Percentiles rank a stretch among this genome's conserved stretches.
Conservation (phyloP, 2,113 vertebrate genomes). For the Gnathonemus longibarbis region DNA sequence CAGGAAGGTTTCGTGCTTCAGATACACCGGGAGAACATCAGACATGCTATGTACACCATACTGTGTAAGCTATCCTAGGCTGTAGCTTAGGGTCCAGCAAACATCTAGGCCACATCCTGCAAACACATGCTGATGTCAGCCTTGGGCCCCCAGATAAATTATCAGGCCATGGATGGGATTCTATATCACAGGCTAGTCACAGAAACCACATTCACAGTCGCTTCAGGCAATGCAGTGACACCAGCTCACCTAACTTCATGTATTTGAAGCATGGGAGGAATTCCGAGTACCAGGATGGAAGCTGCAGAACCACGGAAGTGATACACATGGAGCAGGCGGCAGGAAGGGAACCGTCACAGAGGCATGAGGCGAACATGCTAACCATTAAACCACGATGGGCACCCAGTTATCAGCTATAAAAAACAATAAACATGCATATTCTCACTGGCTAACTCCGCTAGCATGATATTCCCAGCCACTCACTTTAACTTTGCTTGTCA, state of each 20-base stretch:
- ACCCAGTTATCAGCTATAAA: background rate
- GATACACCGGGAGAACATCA: background rate
- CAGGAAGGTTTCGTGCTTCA: background rate
- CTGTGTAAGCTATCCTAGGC: background rate
- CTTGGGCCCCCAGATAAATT: background rate
- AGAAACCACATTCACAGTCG: background rate
- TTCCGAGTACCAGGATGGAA: no score
- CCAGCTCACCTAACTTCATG: background rate
- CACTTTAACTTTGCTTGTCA: background rate
- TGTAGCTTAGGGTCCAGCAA: background rate
- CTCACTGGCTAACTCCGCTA: background rate
- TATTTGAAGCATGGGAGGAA: background rate
- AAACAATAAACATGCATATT: background rate
- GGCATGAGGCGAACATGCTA: background rate
- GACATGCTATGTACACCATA: background rate
- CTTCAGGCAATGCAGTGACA: background rate
- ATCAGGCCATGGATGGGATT: background rate
- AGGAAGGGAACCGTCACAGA: background rate
- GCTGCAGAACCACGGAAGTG: background rate
- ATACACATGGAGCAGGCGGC: background rate
- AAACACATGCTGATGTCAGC: background rate
- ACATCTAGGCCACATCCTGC: background rate
- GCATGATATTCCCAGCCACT: background rate
- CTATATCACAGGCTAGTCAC: background rate
- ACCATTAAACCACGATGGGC: background rate